Evolutionary conservation across 1,140 invertebrate genomes (phyloP).

Genomic region (Eulimnadia texana): DNA sequence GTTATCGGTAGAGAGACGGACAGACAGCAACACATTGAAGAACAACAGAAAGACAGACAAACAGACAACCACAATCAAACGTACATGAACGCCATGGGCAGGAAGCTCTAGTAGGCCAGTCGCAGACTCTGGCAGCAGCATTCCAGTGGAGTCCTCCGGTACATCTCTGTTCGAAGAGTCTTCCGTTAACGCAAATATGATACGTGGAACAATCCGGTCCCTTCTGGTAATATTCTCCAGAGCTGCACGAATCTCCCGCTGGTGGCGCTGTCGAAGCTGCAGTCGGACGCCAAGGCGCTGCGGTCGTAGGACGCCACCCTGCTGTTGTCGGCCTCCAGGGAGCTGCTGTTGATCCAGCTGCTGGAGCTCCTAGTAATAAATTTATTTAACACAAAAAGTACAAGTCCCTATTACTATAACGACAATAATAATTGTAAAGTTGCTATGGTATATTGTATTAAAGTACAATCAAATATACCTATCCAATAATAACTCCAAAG

Average conservation of each 20-base stretch:
- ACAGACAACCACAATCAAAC: too few relatives aligned
- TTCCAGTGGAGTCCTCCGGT: conserved; percentile 64
- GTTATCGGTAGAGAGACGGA: too few relatives aligned
- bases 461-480: too few relatives aligned
- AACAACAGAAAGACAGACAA: too few relatives aligned
- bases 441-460: too few relatives aligned
- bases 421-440: too few relatives aligned
- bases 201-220: conserved; percentile 56
- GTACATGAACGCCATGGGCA: conserved; percentile 30
- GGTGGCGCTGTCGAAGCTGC: conserved; percentile 15
- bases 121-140: conserved; percentile 42
- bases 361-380: conserved; percentile 1
- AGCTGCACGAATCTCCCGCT: conserved; percentile 33
- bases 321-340: conserved; percentile 11
- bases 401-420: neutral
- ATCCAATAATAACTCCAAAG: too few relatives aligned
- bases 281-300: conserved; percentile 2
- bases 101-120: conserved; percentile 57
- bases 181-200: conserved; percentile 60
- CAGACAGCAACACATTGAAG: too few relatives aligned
- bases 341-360: neutral
- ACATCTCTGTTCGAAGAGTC: conserved; percentile 51
- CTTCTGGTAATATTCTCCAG: conserved; percentile 44
- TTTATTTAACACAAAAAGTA: neutral
- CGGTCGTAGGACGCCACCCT: neutral